These are phyloP conservation scores for Brenthis daphne DNA, from an alignment of 2,888 invertebrate species.

Conservation along the genomic window DNA sequence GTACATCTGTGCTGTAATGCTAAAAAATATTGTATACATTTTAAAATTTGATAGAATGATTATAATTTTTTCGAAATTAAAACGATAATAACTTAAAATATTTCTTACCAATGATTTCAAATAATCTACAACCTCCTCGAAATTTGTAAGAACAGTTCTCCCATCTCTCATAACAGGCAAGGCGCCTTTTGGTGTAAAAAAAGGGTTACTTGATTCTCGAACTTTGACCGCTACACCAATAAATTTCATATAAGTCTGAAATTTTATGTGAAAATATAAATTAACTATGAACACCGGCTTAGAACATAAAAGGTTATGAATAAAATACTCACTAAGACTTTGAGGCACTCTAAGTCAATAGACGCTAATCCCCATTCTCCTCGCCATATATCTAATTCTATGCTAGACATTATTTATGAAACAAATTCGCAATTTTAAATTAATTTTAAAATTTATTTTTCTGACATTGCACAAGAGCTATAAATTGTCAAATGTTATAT, in stretches of 20 bases:
- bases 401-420: constrained; percentile 61
- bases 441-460: constrained; percentile 26
- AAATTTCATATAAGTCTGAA: constrained; percentile 86
- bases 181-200: constrained; percentile 87
- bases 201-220: constrained; percentile 86
- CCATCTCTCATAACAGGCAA: constrained; percentile 86
- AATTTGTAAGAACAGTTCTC: constrained; percentile 82
- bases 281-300: constrained; percentile 15
- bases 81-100: background rate
- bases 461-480: constrained; percentile 18
- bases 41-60: background rate
- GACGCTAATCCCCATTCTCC: constrained; percentile 95
- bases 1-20: constrained; percentile 85
- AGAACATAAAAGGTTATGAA: constrained; percentile 20
- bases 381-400: constrained; percentile 89
- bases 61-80: background rate
- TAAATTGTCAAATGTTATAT: constrained; percentile 6
- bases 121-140: constrained; percentile 86
- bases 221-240: constrained; percentile 88
- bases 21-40: constrained; percentile 45
- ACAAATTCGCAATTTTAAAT: constrained; percentile 20
- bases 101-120: constrained; percentile 84
- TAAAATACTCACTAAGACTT: constrained; percentile 86
- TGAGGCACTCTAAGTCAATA: constrained; percentile 90
- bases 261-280: constrained; percentile 37